A percentile compares a stretch with the other conserved stretches of the same genome.
These are phyloP conservation scores for Meleagris gallopavo DNA, from an alignment of 2,113 vertebrate genomes.

Conservation along the genomic window DNA sequence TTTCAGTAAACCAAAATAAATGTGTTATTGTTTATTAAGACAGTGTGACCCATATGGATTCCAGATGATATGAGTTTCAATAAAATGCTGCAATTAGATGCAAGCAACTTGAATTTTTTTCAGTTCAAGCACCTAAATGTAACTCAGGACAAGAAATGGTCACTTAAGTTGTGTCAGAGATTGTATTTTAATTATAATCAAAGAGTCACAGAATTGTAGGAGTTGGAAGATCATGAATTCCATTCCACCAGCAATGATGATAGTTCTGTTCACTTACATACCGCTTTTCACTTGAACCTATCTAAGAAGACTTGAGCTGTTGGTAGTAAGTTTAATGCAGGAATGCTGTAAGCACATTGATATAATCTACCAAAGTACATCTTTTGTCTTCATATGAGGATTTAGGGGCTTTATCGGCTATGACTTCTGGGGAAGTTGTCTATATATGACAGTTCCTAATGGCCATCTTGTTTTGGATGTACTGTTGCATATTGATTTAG, in stretches of 20 bases:
- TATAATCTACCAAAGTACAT: background rate
- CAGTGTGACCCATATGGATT: slow-evolving; percentile 77
- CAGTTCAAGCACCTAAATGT: slow-evolving; percentile 62
- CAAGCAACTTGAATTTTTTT: slow-evolving; percentile 68
- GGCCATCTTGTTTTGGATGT: background rate
- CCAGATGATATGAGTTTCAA: slow-evolving; percentile 81
- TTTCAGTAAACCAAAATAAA: slow-evolving; percentile 85
- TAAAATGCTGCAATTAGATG: slow-evolving; percentile 65
- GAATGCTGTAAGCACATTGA: background rate
- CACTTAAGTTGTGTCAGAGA: slow-evolving; percentile 68
- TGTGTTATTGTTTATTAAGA: slow-evolving; percentile 83
- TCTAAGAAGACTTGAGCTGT: background rate
- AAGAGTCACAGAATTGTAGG: no score
- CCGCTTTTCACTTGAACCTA: slow-evolving; percentile 17
- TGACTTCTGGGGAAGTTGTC: background rate
- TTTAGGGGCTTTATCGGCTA: background rate
- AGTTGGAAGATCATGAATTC: no score
- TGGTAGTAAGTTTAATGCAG: background rate
- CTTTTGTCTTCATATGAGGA: background rate
- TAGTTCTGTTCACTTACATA: slow-evolving; percentile 11
- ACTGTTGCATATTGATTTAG: background rate
- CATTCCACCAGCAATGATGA: background rate
- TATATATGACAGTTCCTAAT: background rate
- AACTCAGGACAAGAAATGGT: slow-evolving; percentile 55
- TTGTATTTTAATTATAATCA: slow-evolving; percentile 49